Base-by-base conservation (phyloP, 2,888 invertebrate species). In the Agrochola litura region DNA sequence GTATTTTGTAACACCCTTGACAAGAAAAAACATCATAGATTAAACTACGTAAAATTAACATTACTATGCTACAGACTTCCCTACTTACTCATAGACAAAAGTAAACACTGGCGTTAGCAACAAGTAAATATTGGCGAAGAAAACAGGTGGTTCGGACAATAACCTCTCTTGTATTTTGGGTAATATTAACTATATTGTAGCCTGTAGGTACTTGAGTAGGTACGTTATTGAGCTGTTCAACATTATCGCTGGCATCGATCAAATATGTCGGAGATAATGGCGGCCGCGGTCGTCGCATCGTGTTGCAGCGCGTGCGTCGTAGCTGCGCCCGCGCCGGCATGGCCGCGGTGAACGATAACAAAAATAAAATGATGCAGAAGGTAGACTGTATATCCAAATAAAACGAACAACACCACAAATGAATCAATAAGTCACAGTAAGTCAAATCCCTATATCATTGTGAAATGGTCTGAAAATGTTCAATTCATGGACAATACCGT, bases 271-370 rank as follows among this genome's bases (percentile, higher is more conserved):
- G 56, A 76, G 81, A 83, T 80, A 83, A 81, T 81, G 82, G 82
- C 76, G 82, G 72, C 71, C 76, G 82, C 76, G 82, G 72, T 68
- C 76, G 70, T 83, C 82, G 82, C 83, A 86, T 86, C 83, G 76
- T 84, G 71, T 82, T 87, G 86, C 86, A 88, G 86, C 87, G 89
- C 72, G 73, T 87, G 88, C 79, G 82, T 76, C 76, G 83, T 86
- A 86, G 63, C 56, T 71, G 83, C 84, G 84, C 86, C 78, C 84
- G 86, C 87, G 86, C 43, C 61, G 77, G 12, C 74, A 86, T 84
- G 82, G 78, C 88, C 70, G 79, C 84, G 84, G 86, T 73, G 79
- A 52, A 22, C 82, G 83, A 77, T 77, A 88, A 88, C 92, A 91
- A 90, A 70, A 66, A 87, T 91, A 90, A 91, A 67, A 75, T 56